Conservation (phyloP, 2,797 vertebrate species). For the Semaprochilodus insignis region DNA sequence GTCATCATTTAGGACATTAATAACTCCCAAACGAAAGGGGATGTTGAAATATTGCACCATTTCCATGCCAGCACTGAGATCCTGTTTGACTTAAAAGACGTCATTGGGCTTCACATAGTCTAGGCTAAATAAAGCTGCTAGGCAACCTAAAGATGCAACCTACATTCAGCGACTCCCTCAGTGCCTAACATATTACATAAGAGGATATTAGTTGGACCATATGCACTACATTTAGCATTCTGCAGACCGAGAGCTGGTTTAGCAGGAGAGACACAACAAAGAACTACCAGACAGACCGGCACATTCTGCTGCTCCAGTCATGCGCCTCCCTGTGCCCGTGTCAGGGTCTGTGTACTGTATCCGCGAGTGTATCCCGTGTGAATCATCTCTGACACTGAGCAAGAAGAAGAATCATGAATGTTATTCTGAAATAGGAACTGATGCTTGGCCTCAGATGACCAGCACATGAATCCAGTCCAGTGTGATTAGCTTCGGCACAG, state of each 20-base stretch:
- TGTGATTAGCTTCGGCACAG: neutral
- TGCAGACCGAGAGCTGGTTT: neutral
- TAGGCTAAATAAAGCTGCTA: slow-evolving; percentile 37
- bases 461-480: neutral
- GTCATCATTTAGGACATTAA: too few species aligned
- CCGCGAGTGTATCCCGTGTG: neutral
- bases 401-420: neutral
- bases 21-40: too few species aligned
- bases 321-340: neutral
- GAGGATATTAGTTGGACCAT: slow-evolving; percentile 19
- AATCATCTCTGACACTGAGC: neutral
- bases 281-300: neutral
- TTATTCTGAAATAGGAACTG: neutral
- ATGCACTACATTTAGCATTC: neutral
- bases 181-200: slow-evolving; percentile 24
- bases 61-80: neutral
- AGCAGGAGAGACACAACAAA: neutral
- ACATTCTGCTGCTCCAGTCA: neutral
- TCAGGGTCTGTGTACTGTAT: neutral
- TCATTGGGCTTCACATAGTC: neutral
- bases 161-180: slow-evolving; percentile 35
- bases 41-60: neutral
- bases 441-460: neutral
- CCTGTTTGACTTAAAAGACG: slow-evolving; percentile 1
- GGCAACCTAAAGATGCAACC: slow-evolving; percentile 27